phyloP scores from a whole-genome alignment of 2,888 invertebrate species.

The Sepiola atlantica region DNA sequence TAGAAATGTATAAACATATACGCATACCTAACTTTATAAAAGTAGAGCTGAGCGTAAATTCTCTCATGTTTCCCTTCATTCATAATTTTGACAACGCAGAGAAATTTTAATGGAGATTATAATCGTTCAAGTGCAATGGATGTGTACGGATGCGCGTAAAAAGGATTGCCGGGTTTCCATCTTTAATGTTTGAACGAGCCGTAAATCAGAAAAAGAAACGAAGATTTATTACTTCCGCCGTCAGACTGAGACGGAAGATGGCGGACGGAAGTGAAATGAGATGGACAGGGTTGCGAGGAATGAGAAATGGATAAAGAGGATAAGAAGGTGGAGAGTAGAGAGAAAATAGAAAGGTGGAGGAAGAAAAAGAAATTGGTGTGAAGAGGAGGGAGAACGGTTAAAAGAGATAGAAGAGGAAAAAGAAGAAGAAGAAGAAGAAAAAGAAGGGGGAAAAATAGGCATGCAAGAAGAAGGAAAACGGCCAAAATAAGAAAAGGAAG shows the following conservation, averaged over 20 bases:
- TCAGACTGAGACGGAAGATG: not conserved
- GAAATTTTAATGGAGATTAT: not conserved
- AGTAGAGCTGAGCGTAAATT: not conserved
- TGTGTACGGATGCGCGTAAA: slow-evolving; percentile 12
- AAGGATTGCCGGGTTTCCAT: not conserved
- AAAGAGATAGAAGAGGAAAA: not conserved
- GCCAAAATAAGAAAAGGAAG: not conserved
- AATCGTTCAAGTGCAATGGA: not conserved
- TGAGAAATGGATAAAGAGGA: not conserved
- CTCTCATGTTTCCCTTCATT: not conserved
- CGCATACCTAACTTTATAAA: not conserved
- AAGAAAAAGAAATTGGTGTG: not conserved
- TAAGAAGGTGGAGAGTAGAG: not conserved
- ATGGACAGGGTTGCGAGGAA: not conserved
- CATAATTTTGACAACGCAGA: not conserved
- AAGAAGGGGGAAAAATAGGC: not conserved
- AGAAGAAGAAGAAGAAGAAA: not conserved
- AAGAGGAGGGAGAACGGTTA: not conserved
- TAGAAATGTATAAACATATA: not conserved
- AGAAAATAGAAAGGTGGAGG: not conserved
- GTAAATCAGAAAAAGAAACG: not conserved
- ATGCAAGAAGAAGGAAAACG: not conserved
- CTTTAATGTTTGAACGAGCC: not conserved
- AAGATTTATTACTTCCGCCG: not conserved
- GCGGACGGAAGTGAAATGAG: not conserved